A percentile compares a stretch with the other conserved stretches of the same genome.
These are phyloP conservation scores for Gymnodraco acuticeps DNA, from an alignment of 2,797 vertebrate species.

Conservation along the genomic window DNA sequence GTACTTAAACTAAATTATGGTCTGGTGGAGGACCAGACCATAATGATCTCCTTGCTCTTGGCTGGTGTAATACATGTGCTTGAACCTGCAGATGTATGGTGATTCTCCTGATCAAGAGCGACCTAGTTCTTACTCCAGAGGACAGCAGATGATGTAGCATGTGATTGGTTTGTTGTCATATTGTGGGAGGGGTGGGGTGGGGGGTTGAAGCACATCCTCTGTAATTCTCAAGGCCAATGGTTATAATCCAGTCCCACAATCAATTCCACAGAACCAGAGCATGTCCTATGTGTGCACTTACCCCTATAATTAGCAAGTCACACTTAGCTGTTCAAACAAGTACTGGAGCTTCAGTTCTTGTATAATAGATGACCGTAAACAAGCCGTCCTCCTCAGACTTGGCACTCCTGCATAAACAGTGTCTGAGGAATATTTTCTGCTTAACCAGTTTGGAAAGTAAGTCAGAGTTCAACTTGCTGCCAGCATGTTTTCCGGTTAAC, in stretches of 20 bases:
- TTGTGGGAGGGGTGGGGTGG: slow-evolving; percentile 30
- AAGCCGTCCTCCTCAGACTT: slow-evolving; percentile 31
- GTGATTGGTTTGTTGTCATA: slow-evolving; percentile 75
- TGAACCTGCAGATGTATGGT: slow-evolving; percentile 67
- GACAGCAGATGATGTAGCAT: slow-evolving; percentile 67
- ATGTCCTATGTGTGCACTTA: slow-evolving; percentile 20
- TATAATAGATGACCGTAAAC: slow-evolving; percentile 49
- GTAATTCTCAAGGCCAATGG: slow-evolving; percentile 67
- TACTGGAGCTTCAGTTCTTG: slow-evolving; percentile 33
- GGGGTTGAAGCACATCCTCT: slow-evolving; percentile 49
- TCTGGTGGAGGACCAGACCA: neutral
- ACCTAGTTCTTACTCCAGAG: slow-evolving; percentile 75
- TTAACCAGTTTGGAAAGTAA: neutral
- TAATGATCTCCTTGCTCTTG: slow-evolving; percentile 4
- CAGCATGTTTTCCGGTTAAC: neutral
- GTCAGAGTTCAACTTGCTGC: neutral
- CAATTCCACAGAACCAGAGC: slow-evolving; percentile 45
- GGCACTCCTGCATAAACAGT: slow-evolving; percentile 15
- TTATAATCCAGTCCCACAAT: slow-evolving; percentile 65
- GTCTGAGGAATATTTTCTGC: slow-evolving; percentile 5
- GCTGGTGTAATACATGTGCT: slow-evolving; percentile 27
- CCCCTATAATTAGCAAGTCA: slow-evolving; percentile 39
- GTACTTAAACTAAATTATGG: neutral
- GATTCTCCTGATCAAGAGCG: slow-evolving; percentile 66
- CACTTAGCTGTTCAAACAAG: slow-evolving; percentile 12